Percentiles rank a stretch among this genome's conserved stretches.
Evolutionary conservation across 2,888 invertebrate genomes (phyloP).

Genomic region (Chymomyza amoena): DNA sequence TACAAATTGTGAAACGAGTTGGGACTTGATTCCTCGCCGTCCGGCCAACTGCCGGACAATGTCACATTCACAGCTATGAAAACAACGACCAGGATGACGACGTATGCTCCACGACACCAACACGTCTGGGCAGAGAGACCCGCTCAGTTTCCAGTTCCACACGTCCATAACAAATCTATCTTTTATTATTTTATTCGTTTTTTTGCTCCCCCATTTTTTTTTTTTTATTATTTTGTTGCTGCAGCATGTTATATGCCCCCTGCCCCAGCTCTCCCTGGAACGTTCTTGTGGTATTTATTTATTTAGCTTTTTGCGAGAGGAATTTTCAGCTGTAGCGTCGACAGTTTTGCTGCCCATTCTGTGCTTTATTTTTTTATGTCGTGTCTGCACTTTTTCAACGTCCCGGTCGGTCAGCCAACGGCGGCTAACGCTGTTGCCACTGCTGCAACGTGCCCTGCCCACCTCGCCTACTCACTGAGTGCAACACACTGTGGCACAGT

Average conservation of each 20-base stretch:
- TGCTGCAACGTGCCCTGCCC: background rate
- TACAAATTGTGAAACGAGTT: background rate
- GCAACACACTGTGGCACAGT: background rate
- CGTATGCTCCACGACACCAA: conserved; percentile 38
- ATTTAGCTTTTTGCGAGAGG: conserved; percentile 58
- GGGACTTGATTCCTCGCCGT: background rate
- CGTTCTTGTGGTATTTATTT: conserved; percentile 62
- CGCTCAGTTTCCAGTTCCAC: background rate
- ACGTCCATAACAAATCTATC: conserved; percentile 24
- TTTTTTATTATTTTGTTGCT: no score
- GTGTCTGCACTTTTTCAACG: conserved; percentile 67
- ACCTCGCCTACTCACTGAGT: background rate
- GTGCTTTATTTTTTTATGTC: conserved; percentile 44
- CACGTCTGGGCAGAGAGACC: background rate
- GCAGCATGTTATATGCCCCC: background rate
- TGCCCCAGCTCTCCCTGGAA: background rate
- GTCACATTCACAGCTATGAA: conserved; percentile 47
- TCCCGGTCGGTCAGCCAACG: background rate
- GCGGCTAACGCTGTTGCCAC: background rate
- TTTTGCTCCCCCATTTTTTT: no score
- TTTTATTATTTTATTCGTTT: conserved; percentile 23
- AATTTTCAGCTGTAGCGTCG: conserved; percentile 41
- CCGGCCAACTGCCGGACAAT: conserved; percentile 38
- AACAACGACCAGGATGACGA: conserved; percentile 37
- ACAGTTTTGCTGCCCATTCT: conserved; percentile 9